Evolutionary conservation across 2,113 vertebrate species (phyloP).

Genomic region (Poeciliopsis turrubarensis): DNA sequence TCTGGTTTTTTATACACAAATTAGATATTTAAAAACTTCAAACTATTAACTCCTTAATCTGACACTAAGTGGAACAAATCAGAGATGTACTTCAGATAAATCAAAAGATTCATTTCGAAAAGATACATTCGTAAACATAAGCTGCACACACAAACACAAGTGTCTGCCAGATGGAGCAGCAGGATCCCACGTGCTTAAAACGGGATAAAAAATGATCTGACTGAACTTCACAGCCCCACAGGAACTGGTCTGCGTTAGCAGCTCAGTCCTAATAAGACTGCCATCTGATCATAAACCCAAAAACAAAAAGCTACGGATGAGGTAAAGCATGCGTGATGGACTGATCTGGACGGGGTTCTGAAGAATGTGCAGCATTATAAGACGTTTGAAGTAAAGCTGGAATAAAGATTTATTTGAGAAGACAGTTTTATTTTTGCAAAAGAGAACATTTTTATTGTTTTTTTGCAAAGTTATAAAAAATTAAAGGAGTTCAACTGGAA

Average conservation of each 20-base stretch:
- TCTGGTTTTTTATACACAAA: no score
- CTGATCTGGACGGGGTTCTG: not conserved
- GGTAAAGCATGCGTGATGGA: not conserved
- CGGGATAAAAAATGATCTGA: constrained; percentile 4
- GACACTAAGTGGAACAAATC: constrained; percentile 5
- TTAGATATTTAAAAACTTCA: not conserved
- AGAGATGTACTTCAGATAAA: not conserved
- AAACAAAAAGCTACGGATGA: not conserved
- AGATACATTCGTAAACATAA: constrained; percentile 19
- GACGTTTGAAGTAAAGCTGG: no score
- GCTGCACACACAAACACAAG: constrained; percentile 21
- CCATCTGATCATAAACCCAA: constrained; percentile 12
- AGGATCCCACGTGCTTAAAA: constrained; percentile 28
- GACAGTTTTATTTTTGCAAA: no score
- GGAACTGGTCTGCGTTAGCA: constrained; percentile 33
- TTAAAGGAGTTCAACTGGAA: no score
- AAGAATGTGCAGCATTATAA: no score
- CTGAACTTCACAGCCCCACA: not conserved
- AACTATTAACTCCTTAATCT: not conserved
- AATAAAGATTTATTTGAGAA: no score
- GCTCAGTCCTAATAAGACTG: not conserved
- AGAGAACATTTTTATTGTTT: no score
- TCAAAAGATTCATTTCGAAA: not conserved
- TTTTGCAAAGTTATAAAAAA: no score
- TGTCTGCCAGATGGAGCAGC: constrained; percentile 21